Evolutionary conservation across 2,113 vertebrate genomes (phyloP).

Genomic region (Odontophorus gujanensis): DNA sequence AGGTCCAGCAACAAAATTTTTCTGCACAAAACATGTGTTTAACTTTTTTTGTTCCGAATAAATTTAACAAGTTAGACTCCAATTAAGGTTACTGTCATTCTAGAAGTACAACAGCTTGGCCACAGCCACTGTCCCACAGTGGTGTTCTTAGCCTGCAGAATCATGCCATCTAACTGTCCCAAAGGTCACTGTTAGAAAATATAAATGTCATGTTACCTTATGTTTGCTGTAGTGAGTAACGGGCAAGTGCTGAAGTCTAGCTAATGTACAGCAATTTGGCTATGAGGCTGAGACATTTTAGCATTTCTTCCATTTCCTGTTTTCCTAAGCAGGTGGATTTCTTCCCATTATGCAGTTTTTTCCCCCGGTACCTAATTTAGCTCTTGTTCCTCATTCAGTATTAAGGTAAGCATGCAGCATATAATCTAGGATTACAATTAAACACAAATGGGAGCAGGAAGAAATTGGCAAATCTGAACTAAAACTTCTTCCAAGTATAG

Average conservation of each 20-base stretch:
- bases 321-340: constrained; percentile 14
- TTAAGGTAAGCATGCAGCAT: neutral
- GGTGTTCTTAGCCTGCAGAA: neutral
- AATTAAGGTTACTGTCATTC: neutral
- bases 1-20: neutral
- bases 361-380: neutral
- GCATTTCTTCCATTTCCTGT: neutral
- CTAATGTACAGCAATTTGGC: neutral
- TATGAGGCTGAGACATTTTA: neutral
- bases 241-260: neutral
- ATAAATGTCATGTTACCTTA: neutral
- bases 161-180: neutral
- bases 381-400: neutral
- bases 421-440: neutral
- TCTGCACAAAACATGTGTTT: neutral
- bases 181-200: neutral
- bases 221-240: neutral
- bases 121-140: neutral
- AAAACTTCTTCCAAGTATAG: neutral
- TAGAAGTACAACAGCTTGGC: neutral
- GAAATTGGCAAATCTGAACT: neutral
- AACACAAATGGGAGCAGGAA: rapidly evolving
- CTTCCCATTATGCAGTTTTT: neutral
- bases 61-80: neutral
- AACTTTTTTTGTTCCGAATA: neutral